Base-by-base conservation (phyloP, 2,888 invertebrate genomes). In the Aleiodes testaceus region DNA sequence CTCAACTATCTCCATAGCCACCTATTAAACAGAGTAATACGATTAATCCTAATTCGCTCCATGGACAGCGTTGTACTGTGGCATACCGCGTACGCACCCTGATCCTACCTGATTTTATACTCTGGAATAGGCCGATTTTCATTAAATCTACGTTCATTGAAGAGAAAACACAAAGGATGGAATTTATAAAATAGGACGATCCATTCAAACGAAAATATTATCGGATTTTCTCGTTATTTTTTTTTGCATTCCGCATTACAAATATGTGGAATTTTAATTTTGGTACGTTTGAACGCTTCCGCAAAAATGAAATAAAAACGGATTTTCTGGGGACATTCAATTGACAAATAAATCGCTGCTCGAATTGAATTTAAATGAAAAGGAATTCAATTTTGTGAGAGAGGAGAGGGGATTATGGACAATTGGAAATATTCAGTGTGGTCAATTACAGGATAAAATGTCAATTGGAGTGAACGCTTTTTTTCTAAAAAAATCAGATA, bases 41-140 rank as follows among this genome's bases (percentile, higher is more conserved):
- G 72, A 74, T 76, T 72, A 75, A 72, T 75, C 66, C 69, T 64
- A 76, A 76, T 76, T 72, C 65, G 45, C 64, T 22, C 49, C 14
- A 49, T 47, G 64, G 20, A 72, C 52, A 47, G 30, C 49, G 50
- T 26, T 67, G 59, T 70, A 20, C 18, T 65, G 53, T 59, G 66
- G 70, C 59, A 61, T 18, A 49, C 50, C 69, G 12, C 53, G 22
- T n/a, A 36, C 63, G 9, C 20, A 2, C 18, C 52, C 26, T 49
- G 36, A 5, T 14, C 6, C 45, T 36, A 36, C 22, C n/a, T 26
- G 3, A 18, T 44, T 47, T 6, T 30, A 16, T 16, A 11, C 65
- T 49, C 30, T 22, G 6, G 6, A 6, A 9, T 14, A 6, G n/a
- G 18, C 22, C 20, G 18, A 22, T 65, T 64, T 44, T 64, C 42